phyloP scores from a whole-genome alignment of 2,797 vertebrate genomes.

The Morelia viridis region DNA sequence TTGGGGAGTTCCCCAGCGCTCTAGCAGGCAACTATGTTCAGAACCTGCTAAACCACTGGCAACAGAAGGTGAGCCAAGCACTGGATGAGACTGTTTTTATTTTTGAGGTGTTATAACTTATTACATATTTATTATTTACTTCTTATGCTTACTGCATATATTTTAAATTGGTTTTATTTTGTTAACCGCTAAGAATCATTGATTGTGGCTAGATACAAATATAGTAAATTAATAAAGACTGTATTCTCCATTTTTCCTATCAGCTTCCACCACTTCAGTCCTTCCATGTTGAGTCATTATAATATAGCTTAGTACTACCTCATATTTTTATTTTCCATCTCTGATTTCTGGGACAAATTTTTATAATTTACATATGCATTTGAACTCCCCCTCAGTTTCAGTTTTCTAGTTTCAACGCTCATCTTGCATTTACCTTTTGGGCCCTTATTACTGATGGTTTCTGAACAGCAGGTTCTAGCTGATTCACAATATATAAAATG shows the following conservation, averaged over 20 bases:
- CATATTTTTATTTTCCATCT: no score
- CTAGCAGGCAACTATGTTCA: not conserved
- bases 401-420: not conserved
- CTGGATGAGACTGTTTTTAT: not conserved
- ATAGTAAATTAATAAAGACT: not conserved
- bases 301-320: no score
- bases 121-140: not conserved
- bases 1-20: not conserved
- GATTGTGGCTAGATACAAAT: not conserved
- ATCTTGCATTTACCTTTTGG: not conserved
- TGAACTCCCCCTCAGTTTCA: no score
- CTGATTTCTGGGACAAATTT: no score
- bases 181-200: not conserved
- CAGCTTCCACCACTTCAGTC: not conserved
- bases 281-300: not conserved
- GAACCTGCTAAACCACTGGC: not conserved
- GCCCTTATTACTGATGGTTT: not conserved
- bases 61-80: not conserved
- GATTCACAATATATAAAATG: fast-evolving
- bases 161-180: not conserved
- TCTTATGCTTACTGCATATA: not conserved
- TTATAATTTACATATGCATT: no score
- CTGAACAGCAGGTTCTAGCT: not conserved
- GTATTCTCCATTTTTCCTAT: not conserved
- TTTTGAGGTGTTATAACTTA: not conserved